phyloP scores from a whole-genome alignment of 2,113 vertebrate genomes.

The Neodontobutis hainanensis region DNA sequence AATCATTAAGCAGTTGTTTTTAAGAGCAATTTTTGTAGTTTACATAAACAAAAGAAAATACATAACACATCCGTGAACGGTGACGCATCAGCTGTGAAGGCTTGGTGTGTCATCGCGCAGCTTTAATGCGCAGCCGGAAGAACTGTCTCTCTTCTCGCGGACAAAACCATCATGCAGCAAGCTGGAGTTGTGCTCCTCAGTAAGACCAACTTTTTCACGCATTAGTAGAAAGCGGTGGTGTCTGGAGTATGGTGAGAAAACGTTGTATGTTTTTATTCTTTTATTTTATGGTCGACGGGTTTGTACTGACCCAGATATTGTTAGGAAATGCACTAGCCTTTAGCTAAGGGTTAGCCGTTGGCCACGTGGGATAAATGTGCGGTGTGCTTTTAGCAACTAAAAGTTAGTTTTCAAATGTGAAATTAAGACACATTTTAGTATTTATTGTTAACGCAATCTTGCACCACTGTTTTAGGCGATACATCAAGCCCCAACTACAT shows the following conservation, averaged over 20 bases:
- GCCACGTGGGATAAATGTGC: conserved; percentile 54
- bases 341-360: background rate
- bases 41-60: too few species aligned
- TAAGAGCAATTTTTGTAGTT: too few species aligned
- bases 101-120: conserved; percentile 20
- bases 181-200: fast-evolving
- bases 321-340: conserved; percentile 7
- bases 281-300: background rate
- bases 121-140: conserved; percentile 46
- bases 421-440: background rate
- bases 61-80: too few species aligned
- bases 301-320: background rate
- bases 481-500: background rate
- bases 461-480: background rate
- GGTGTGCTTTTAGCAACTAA: background rate
- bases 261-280: background rate
- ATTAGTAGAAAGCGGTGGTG: background rate
- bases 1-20: too few species aligned
- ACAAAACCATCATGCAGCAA: background rate
- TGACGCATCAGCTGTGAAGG: background rate
- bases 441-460: too few species aligned
- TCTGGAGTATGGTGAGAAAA: too few species aligned
- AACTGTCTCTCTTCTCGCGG: background rate
- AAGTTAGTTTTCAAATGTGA: fast-evolving
- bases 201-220: background rate